Base-by-base conservation (phyloP, 2,888 invertebrate genomes). In the Rhabditoides inermis region DNA sequence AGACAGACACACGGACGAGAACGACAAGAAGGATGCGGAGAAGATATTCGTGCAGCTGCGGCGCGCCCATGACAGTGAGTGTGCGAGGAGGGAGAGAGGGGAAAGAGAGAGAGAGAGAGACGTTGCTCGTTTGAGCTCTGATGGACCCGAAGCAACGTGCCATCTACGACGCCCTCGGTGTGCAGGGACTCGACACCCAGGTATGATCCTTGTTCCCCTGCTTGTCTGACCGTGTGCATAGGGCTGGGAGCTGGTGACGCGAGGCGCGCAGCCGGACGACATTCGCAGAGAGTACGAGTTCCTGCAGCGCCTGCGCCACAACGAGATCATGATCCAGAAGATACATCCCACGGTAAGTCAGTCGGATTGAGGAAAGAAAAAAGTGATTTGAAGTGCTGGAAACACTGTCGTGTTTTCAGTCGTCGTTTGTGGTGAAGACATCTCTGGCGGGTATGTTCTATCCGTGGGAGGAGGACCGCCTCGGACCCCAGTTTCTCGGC, bases 231-330 rank as follows among this genome's bases (percentile, higher is more conserved):
- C n/a, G 12, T 12, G 10, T 32, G 12, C 35, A 32, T 12, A 64
- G 37, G 92, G 91, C 50, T 91, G 92, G 90, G 90, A 94, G 80
- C 66, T 81, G 30, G 87, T 94, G 28, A 86, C 89, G n/a, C 22
- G 65, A 23, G 58, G 58, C 3, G 63, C 87, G 77, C 91, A 92
- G 2, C 90, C 94, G 2, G 85, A 88, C 65, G 94, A 98, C 82
- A 94, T 98, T 54, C 82, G 91, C 53, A 92, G 91, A 56, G 95
- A 95, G 79, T 95, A 90, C 82, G 92, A 95, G 79, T 84, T 89
- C 59, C 73, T 84, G 48, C 80, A 81, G 50, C 63, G 85, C 63
- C 88, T 88, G 72, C 83, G 87, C 56, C 91, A 92, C 65, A 90
- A 92, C 73, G 82, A 89, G 55, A 82, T 86, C 58, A 82, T 95